Base-by-base conservation (phyloP, 2,888 invertebrate species). In the Pelosia muscerda region DNA sequence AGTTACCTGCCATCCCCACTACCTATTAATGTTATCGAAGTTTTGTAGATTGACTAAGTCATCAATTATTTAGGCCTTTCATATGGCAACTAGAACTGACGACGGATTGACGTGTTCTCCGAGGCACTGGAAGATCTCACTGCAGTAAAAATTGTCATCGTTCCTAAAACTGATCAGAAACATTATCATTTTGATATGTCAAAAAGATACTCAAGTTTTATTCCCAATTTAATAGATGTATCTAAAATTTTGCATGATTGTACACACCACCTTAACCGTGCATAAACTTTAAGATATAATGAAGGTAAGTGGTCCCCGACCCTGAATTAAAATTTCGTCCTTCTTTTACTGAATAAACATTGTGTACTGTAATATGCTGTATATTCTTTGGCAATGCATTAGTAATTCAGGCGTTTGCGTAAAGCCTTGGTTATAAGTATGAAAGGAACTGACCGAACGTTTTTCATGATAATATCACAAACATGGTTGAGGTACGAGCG, bases 391-490 rank as follows among this genome's bases (percentile, higher is more conserved):
- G 69, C 82, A 76, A 81, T 73, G 74, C 84, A 84, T 87, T 85
- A 86, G 86, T 88, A 86, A 88, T 90, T 89, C 88, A 89, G 87
- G 66, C 79, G 79, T 83, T 92, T 92, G 85, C 92, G 92, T 84
- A 92, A 92, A 90, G 76, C 74, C 86, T 84, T 84, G 84, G 86
- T 86, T 92, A 92, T 92, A 92, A 91, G 90, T 90, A 90, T 86
- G 89, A 86, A 90, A 87, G 85, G 84, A 86, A 84, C 81, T 74
- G 78, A 71, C 75, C 77, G 75, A 79, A 76, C 73, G 84, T 85
- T 90, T 92, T 93, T 90, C 88, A 88, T 86, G 85, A 90, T 86
- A 90, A 84, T 83, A 79, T 80, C 81, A 77, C 80, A 84, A 91
- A 88, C 87, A 94, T 94, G 94, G 86, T 84, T 75, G 86, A 82